Evolutionary conservation across 2,888 invertebrate genomes (phyloP).

Genomic region (Corbicula japonica): DNA sequence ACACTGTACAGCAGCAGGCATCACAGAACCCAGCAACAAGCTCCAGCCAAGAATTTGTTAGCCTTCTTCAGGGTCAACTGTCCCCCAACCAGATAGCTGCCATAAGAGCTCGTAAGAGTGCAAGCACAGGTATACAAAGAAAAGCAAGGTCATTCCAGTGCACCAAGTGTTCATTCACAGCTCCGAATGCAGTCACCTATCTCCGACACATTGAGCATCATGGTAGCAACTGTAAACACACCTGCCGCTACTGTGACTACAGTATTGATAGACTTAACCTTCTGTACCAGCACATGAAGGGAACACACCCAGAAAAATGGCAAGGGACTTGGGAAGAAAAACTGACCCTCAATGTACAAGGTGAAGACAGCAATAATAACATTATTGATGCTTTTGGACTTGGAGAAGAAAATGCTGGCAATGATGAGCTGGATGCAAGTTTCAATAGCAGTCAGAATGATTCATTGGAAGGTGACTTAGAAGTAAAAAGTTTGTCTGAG

Average conservation of each 20-base stretch:
- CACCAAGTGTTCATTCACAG: conserved; percentile 81
- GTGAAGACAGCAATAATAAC: conserved; percentile 65
- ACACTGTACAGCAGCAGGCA: background rate
- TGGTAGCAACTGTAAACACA: conserved; percentile 81
- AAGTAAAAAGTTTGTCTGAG: conserved; percentile 29
- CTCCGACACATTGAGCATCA: conserved; percentile 80
- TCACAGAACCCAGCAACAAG: background rate
- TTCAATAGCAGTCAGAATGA: conserved; percentile 61
- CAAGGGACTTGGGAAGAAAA: conserved; percentile 73
- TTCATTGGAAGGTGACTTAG: conserved; percentile 45
- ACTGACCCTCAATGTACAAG: conserved; percentile 58
- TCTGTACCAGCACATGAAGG: conserved; percentile 83
- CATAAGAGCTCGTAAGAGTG: conserved; percentile 72
- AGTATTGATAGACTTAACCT: conserved; percentile 82
- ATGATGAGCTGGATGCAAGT: conserved; percentile 54
- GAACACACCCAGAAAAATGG: conserved; percentile 78
- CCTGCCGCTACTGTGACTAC: conserved; percentile 83
- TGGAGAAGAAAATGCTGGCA: conserved; percentile 34
- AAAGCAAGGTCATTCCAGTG: conserved; percentile 78
- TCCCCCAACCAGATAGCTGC: conserved; percentile 40
- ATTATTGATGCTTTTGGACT: conserved; percentile 48
- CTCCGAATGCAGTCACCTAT: conserved; percentile 77
- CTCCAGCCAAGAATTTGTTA: background rate
- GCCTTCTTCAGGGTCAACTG: conserved; percentile 5
- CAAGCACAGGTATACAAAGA: conserved; percentile 76